Conservation (phyloP, 2,113 vertebrate species). For the Pelmatolapia mariae region DNA sequence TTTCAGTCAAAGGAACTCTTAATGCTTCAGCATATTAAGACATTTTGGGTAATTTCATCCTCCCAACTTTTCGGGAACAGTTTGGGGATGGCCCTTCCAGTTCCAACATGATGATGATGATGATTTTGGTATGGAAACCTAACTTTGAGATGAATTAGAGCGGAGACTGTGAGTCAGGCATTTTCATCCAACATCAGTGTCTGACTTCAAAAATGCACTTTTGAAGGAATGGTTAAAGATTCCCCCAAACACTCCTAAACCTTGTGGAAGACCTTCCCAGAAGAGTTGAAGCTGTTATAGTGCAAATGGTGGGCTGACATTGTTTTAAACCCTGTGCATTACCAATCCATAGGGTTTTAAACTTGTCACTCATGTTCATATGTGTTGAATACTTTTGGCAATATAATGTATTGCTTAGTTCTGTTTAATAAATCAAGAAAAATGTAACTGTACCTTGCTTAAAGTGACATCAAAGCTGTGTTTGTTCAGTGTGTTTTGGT, state of each 20-base stretch:
- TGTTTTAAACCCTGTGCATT: neutral
- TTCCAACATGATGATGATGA: neutral
- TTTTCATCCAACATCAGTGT: neutral
- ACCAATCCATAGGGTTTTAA: neutral
- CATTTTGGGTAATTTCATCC: neutral
- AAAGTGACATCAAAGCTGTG: neutral
- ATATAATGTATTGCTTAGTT: neutral
- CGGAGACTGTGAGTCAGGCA: rapidly evolving
- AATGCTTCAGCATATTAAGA: neutral
- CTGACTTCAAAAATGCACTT: neutral
- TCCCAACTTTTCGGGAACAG: rapidly evolving
- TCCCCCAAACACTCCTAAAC: neutral
- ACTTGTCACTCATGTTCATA: neutral
- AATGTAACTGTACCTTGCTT: rapidly evolving
- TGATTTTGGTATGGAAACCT: rapidly evolving
- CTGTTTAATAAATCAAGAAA: neutral
- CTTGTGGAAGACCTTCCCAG: neutral
- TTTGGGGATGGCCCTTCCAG: neutral
- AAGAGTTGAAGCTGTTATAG: neutral
- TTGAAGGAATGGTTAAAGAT: neutral
- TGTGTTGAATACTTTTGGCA: neutral
- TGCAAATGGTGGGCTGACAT: neutral
- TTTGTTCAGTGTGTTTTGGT: neutral
- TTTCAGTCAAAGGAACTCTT: neutral
- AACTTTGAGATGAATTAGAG: neutral